These are phyloP conservation scores for Picathartes gymnocephalus DNA, from an alignment of 2,113 vertebrate genomes.

Conservation along the genomic window DNA sequence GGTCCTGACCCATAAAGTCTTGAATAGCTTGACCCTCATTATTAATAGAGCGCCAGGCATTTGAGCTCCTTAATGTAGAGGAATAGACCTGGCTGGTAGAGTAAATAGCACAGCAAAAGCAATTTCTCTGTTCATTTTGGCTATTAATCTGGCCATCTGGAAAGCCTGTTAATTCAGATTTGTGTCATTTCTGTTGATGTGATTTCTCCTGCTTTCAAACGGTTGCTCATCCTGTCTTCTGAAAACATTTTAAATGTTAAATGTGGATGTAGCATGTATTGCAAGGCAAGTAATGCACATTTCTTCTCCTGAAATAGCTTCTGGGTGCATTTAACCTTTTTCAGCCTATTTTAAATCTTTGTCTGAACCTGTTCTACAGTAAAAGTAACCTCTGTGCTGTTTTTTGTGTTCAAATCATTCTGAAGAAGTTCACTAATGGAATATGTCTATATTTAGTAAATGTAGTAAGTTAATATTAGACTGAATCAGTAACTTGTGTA, in stretches of 20 bases:
- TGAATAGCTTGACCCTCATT: neutral
- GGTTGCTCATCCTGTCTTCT: neutral
- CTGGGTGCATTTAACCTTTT: conserved; percentile 16
- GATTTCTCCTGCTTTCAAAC: neutral
- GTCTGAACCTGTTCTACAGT: neutral
- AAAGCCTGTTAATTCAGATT: neutral
- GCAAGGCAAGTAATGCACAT: neutral
- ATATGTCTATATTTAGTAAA: neutral
- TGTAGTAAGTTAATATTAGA: neutral
- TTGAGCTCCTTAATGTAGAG: neutral
- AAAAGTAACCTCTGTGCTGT: neutral
- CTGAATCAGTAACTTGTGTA: neutral
- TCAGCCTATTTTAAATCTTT: neutral
- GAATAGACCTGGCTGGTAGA: neutral
- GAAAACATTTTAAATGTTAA: conserved; percentile 9
- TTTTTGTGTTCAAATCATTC: neutral
- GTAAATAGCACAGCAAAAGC: neutral
- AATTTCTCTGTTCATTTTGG: neutral
- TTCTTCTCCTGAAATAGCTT: neutral
- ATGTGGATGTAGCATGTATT: neutral
- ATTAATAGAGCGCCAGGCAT: neutral
- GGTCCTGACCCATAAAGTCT: neutral
- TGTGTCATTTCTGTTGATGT: neutral
- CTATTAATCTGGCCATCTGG: neutral
- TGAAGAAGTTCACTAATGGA: neutral